Base-by-base conservation (phyloP, 2,888 invertebrate genomes). In the Protonemura montana region DNA sequence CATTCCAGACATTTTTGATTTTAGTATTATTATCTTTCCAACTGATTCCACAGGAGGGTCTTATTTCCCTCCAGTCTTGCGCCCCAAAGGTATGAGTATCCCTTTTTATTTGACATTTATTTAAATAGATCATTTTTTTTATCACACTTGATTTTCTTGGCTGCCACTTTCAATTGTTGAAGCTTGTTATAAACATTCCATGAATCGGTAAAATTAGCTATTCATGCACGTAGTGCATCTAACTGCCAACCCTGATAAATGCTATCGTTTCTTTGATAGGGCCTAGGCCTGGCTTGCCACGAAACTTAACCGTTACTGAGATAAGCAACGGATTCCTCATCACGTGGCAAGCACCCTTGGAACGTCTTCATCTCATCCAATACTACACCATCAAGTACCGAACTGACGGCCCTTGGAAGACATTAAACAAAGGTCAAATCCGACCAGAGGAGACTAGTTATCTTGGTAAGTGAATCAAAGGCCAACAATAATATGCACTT, bases 371-470 rank as follows among this genome's bases (percentile, higher is more conserved):
- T 90, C 94, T 97, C 88, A 95, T 98, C 89, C 95, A 96, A 92
- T 96, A 96, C 93, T 98, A 98, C 92, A 96, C 96, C 88, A 97
- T 98, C 92, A 97, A 97, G 92, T 98, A 97, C 92, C 95, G 96
- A 91, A 97, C 97, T 84, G 97, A 97, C 91, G 96, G 97, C 88
- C 95, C 95, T 90, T 97, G 97, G 97, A 97, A 97, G 92, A 96
- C 95, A 86, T 93, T 97, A 89, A 97, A 97, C 92, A 95, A 97
- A 89, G 97, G 96, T 88, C 89, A 89, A 82, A 97, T 98, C 90
- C 94, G 97, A 89, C 96, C 97, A 21, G 97, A 97, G 92, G 97
- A 97, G 92, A 97, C 97, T 89, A 96, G 96, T 91, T 98, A 96
- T 93, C 93, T 97, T 90, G 95, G 96, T 96, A 92, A 92, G 91